Evolutionary conservation across 2,113 vertebrate species (phyloP), one percentile per base, ranked within the genome.

Genomic region (Orthochromis malagaraziensis): DNA sequence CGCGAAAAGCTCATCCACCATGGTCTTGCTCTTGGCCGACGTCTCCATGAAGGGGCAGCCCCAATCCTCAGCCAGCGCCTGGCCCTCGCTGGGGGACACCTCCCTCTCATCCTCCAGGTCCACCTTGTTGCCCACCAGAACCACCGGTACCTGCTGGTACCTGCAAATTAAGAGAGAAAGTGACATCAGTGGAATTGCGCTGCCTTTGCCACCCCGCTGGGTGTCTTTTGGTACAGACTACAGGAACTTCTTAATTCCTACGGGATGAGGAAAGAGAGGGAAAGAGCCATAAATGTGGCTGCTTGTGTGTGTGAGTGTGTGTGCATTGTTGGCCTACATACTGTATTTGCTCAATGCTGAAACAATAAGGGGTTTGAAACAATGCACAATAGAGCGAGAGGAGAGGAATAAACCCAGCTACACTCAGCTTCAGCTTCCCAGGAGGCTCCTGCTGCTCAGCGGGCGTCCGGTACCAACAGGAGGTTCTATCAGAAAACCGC

Each of bases 21-120:
- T 99, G 51, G 97, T 98, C 96, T 99, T 99, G 94, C 98, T 99
- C 94, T 99, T 99, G 90, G 98, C 98, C 2, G 98, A 99, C 3
- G 98, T 99, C 96, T 99, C 98, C 98, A 99, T 98, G 88, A 99
- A 99, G 29, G 98, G 98, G 93, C 98, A 99, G 93, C 98, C 98
- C 98, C 98, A 99, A 93, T 99, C 98, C 95, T 99, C 98, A 1
- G 98, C 98, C 84, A 99, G 95, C 11, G 98, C 98, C 92, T 98
- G 97, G 82, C 98, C 98, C 96, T 99, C 98, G 6, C 93, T 97
- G 17, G 97, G 96, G 0, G 98, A 98, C 82, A 99, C 98, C 85
- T 99, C 98, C 90, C 98, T 89, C 94, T 99, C 98, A 17, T 97
- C 98, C 94, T 98, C 98, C 96, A 99, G 96, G 96, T 99, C 98